Conservation (phyloP, 2,113 vertebrate genomes). For the Athene cunicularia region DNA sequence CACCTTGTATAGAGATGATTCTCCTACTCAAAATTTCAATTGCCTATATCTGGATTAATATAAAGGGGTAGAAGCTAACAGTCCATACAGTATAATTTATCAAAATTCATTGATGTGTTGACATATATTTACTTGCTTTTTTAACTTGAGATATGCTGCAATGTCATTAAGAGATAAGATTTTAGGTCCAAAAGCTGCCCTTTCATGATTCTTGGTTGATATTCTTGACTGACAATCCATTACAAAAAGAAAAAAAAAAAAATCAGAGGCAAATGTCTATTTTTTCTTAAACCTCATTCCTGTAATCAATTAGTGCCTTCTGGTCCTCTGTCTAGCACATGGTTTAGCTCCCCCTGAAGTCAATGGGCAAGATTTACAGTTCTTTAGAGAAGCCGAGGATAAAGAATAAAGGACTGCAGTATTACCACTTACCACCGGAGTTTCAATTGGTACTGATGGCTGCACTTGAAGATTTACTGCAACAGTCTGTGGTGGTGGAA, state of each 20-base stretch:
- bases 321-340: not conserved
- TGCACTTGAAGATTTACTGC: constrained; percentile 93
- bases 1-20: not conserved
- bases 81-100: not conserved
- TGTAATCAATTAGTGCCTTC: not conserved
- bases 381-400: not conserved
- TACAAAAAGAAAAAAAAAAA: constrained; percentile 43
- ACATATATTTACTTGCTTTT: not conserved
- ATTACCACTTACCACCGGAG: constrained; percentile 80
- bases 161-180: not conserved
- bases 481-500: constrained; percentile 90
- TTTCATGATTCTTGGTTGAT: not conserved
- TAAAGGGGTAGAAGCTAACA: not conserved
- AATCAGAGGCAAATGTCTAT: constrained; percentile 16
- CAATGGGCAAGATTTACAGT: not conserved
- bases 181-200: not conserved
- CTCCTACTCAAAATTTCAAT: not conserved
- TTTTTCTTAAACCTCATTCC: not conserved
- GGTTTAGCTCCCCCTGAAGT: not conserved
- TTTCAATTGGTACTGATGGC: constrained; percentile 74
- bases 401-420: not conserved
- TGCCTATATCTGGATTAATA: not conserved
- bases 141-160: not conserved
- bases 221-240: not conserved
- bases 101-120: rapidly evolving